phyloP scores from a whole-genome alignment of 2,113 vertebrate species.

The Myiozetetes cayanensis region DNA sequence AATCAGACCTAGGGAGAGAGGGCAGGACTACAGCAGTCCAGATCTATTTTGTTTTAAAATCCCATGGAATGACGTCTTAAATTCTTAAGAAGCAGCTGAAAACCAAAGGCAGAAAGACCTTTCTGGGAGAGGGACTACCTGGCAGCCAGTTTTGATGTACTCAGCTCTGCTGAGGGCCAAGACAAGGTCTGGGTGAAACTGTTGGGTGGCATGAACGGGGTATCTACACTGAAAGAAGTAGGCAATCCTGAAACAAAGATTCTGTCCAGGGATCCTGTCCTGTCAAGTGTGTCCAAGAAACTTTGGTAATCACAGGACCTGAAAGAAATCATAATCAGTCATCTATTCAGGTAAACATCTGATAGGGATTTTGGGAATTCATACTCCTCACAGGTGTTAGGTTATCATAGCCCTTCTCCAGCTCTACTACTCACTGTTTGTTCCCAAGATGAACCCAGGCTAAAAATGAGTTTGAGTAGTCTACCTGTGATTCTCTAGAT shows the following conservation, averaged over 20 bases:
- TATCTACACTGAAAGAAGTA: neutral
- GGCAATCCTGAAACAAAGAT: neutral
- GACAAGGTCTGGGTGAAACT: neutral
- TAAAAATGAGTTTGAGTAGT: neutral
- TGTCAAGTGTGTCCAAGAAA: neutral
- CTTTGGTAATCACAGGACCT: neutral
- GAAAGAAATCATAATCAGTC: neutral
- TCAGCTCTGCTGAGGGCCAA: neutral
- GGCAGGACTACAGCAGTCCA: neutral
- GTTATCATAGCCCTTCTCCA: neutral
- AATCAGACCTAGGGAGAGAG: neutral
- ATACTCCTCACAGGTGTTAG: neutral
- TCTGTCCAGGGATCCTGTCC: neutral
- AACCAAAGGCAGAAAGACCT: neutral
- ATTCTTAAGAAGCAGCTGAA: neutral
- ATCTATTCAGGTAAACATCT: neutral
- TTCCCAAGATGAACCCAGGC: neutral
- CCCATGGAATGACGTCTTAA: neutral
- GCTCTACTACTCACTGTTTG: neutral
- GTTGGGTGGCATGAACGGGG: neutral
- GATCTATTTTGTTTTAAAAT: neutral
- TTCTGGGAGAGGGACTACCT: neutral
- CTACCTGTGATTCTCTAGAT: neutral
- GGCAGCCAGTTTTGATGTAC: neutral
- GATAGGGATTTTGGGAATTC: neutral